phyloP scores from a whole-genome alignment of 2,888 invertebrate genomes.

The Acholoe squamosa region DNA sequence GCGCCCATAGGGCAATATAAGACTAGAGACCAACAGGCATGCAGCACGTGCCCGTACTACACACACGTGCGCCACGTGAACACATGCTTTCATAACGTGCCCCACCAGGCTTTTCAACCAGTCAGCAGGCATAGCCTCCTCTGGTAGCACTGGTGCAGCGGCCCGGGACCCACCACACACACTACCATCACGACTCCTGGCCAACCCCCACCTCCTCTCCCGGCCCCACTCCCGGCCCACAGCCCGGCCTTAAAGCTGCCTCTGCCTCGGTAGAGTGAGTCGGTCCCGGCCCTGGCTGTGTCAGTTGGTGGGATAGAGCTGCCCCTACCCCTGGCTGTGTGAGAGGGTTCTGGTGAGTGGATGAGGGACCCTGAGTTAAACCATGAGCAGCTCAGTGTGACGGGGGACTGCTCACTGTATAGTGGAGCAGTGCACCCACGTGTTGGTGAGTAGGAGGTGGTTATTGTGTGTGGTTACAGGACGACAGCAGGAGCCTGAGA shows the following conservation, averaged over 20 bases:
- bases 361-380: too few species aligned
- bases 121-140: neutral
- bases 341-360: neutral
- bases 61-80: neutral
- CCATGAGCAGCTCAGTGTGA: neutral
- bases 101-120: neutral
- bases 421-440: neutral
- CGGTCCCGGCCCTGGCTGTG: neutral
- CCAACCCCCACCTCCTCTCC: too few species aligned
- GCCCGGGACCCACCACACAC: neutral
- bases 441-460: neutral
- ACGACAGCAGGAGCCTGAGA: too few species aligned
- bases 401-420: neutral
- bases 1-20: too few species aligned
- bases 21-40: too few species aligned
- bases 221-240: neutral
- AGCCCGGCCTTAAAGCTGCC: neutral
- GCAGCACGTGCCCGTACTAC: neutral
- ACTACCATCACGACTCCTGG: neutral
- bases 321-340: neutral
- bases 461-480: too few species aligned
- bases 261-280: neutral
- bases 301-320: neutral
- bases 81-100: neutral
- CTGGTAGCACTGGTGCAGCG: too few species aligned